Evolutionary conservation across 2,113 vertebrate species (phyloP).

Genomic region (Cricetomys ansorgei): DNA sequence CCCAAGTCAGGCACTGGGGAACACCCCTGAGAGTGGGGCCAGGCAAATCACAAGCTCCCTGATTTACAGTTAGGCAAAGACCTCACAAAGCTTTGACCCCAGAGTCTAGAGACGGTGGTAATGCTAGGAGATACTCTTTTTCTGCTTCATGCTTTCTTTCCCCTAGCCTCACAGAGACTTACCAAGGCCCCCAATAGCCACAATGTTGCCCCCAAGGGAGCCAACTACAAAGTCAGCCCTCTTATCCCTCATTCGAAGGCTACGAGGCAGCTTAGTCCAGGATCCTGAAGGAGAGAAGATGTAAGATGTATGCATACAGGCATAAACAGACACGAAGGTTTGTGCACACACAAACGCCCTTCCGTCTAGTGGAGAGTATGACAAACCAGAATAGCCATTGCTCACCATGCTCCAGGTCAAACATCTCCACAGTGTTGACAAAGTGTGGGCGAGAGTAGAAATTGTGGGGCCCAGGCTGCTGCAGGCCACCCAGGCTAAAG

Average conservation of each 20-base stretch:
- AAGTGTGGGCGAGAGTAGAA: constrained; percentile 99
- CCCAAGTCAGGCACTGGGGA: not conserved
- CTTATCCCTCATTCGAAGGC: constrained; percentile 96
- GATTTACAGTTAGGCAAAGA: not conserved
- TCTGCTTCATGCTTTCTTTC: not conserved
- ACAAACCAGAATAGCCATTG: not conserved
- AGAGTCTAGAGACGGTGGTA: not conserved
- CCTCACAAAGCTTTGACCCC: not conserved
- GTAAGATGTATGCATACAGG: not conserved
- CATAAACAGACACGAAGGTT: not conserved
- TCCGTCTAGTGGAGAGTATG: not conserved
- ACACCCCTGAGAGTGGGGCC: not conserved
- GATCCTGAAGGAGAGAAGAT: constrained; percentile 85
- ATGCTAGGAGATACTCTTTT: not conserved
- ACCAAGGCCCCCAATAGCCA: constrained; percentile 96
- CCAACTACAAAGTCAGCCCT: constrained; percentile 96
- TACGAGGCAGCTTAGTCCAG: constrained; percentile 93
- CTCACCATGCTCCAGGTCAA: constrained; percentile 94
- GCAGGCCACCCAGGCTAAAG: constrained; percentile 97
- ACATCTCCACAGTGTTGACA: constrained; percentile 98
- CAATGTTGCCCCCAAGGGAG: constrained; percentile 93
- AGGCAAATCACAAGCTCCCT: not conserved
- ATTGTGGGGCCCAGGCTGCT: constrained; percentile 98
- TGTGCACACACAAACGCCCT: not conserved
- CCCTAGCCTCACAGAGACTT: constrained; percentile 68